A percentile compares a stretch with the other conserved stretches of the same genome.
Conservation (phyloP, 2,797 vertebrate species). For the Heliangelus exortis region DNA sequence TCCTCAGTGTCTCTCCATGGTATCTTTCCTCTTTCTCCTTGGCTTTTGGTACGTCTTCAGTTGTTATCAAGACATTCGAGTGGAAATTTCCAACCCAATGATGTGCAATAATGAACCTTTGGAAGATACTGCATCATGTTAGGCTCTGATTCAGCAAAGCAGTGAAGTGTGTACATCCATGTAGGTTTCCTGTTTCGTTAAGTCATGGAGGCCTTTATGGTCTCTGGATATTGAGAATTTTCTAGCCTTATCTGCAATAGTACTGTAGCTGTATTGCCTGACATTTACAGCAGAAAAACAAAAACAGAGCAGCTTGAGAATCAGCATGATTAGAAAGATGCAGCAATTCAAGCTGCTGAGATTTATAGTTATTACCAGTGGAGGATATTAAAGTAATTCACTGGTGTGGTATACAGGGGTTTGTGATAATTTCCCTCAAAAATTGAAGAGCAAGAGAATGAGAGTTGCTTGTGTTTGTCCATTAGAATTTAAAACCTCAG, state of each 20-base stretch:
- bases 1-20: not conserved
- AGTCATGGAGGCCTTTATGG: not conserved
- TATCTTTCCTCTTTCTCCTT: not conserved
- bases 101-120: not conserved
- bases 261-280: conserved; percentile 7
- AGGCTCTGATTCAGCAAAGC: not conserved
- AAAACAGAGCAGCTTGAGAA: conserved; percentile 52
- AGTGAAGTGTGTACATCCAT: not conserved
- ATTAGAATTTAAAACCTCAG: not conserved
- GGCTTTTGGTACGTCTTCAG: not conserved
- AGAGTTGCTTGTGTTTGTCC: not conserved
- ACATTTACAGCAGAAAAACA: conserved; percentile 25
- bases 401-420: not conserved
- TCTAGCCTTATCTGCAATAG: not conserved
- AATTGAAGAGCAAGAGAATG: not conserved
- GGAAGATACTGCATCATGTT: not conserved
- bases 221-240: not conserved
- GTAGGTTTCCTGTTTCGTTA: not conserved
- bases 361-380: conserved; percentile 15
- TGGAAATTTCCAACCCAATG: conserved; percentile 6
- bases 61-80: not conserved
- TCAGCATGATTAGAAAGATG: conserved; percentile 41
- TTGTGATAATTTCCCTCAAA: conserved; percentile 5
- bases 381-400: conserved; percentile 14
- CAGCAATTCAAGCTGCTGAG: conserved; percentile 44